These are phyloP conservation scores for Taeniopygia guttata DNA, from an alignment of 2,797 vertebrate species.

Conservation along the genomic window DNA sequence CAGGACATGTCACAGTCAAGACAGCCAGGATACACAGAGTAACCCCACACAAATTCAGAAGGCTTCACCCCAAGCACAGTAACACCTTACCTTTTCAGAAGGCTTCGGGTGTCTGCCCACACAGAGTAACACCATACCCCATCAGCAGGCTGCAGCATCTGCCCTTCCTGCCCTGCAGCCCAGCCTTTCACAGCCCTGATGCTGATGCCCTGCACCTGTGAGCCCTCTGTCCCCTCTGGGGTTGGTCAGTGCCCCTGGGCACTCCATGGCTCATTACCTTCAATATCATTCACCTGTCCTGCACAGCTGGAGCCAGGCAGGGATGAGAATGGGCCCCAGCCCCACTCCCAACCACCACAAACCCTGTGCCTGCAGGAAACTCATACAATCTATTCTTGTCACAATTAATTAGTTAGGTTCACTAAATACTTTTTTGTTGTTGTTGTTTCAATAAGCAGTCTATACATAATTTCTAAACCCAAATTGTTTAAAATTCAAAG, in stretches of 20 bases:
- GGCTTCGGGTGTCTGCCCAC: background rate
- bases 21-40: background rate
- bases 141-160: background rate
- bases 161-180: background rate
- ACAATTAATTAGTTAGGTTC: background rate
- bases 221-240: background rate
- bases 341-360: background rate
- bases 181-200: background rate
- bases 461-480: background rate
- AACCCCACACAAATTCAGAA: background rate
- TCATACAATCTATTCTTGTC: background rate
- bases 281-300: background rate
- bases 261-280: background rate
- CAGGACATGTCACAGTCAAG: background rate
- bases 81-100: background rate
- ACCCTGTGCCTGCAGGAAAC: background rate
- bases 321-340: background rate
- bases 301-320: background rate
- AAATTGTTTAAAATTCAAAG: background rate
- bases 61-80: background rate
- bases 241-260: background rate
- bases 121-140: background rate
- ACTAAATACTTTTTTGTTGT: background rate
- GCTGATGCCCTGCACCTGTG: too few relatives aligned
- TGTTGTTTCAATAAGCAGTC: background rate